These are phyloP conservation scores for Brachionus calyciflorus DNA, from an alignment of 1,140 invertebrate genomes.

Conservation along the genomic window DNA sequence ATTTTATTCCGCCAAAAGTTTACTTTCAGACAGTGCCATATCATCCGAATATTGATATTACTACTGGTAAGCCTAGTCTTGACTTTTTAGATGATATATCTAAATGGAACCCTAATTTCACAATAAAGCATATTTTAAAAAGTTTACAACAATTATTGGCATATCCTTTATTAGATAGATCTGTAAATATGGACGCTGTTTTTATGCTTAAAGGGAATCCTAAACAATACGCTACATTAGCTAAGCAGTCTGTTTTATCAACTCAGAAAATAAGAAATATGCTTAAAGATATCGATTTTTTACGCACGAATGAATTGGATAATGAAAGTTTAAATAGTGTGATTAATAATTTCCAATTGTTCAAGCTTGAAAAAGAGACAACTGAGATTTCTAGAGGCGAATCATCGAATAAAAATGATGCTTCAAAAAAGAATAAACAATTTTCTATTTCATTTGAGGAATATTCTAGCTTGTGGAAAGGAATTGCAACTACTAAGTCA, in stretches of 20 bases:
- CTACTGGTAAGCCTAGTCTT: slow-evolving; percentile 22
- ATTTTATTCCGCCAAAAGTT: slow-evolving; percentile 22
- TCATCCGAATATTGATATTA: slow-evolving; percentile 37
- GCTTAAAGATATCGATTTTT: slow-evolving; percentile 11
- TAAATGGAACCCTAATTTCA: slow-evolving; percentile 13
- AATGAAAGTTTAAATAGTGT: not conserved
- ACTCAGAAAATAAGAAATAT: slow-evolving; percentile 29
- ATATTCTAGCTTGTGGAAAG: slow-evolving; percentile 25
- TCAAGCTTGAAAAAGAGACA: slow-evolving; percentile 3
- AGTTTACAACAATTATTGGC: slow-evolving; percentile 31
- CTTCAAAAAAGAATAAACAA: not conserved
- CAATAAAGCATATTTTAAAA: slow-evolving; percentile 28
- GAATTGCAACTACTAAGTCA: slow-evolving; percentile 40
- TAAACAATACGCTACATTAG: slow-evolving; percentile 1
- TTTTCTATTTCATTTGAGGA: slow-evolving; percentile 18
- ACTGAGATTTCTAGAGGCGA: slow-evolving; percentile 17
- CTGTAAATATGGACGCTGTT: slow-evolving; percentile 42
- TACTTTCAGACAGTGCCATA: slow-evolving; percentile 44
- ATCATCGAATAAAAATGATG: not conserved
- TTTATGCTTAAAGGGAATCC: slow-evolving; percentile 45
- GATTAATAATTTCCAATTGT: slow-evolving; percentile 21
- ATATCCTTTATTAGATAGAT: slow-evolving; percentile 11
- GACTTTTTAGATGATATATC: slow-evolving; percentile 40
- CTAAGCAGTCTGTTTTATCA: not conserved
- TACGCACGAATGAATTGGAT: not conserved